Percentiles rank a stretch among this genome's conserved stretches.
Evolutionary conservation across 2,113 vertebrate genomes (phyloP).

Genomic region (Caloenas nicobarica): DNA sequence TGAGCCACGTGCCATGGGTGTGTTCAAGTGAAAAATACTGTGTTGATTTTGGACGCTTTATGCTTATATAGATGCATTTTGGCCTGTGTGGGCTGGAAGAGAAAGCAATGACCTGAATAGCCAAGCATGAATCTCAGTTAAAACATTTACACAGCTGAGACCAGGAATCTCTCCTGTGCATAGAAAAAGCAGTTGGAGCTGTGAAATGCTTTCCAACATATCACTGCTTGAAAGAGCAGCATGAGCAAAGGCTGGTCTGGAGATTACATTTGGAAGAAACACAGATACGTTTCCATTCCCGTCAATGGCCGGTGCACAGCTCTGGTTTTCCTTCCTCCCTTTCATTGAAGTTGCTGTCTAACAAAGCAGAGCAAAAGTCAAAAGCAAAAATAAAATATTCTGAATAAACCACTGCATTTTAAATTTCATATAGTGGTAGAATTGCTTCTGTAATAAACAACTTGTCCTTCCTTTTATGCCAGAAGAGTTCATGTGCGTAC

Average conservation of each 20-base stretch:
- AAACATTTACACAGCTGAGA: constrained; percentile 75
- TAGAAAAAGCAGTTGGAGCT: constrained; percentile 39
- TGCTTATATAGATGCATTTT: constrained; percentile 57
- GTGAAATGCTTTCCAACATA: constrained; percentile 22
- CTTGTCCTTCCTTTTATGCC: background rate
- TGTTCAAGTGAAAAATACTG: constrained; percentile 43
- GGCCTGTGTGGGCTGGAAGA: constrained; percentile 62
- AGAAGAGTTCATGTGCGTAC: background rate
- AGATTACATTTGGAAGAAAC: constrained; percentile 13
- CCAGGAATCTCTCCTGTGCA: constrained; percentile 54
- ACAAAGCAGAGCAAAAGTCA: background rate
- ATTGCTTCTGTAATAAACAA: background rate
- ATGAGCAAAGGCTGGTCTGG: background rate
- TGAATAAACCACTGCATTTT: background rate
- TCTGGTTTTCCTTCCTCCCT: background rate
- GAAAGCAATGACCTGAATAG: constrained; percentile 60
- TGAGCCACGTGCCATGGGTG: constrained; percentile 55
- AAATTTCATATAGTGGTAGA: background rate
- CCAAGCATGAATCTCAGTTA: constrained; percentile 64
- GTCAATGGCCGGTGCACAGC: background rate
- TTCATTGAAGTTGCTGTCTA: background rate
- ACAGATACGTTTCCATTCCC: constrained; percentile 14
- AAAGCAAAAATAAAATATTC: background rate
- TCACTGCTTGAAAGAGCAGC: background rate
- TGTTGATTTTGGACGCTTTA: constrained; percentile 61